Evolutionary conservation across 2,797 vertebrate genomes (phyloP).

Genomic region (Miichthys miiuy): DNA sequence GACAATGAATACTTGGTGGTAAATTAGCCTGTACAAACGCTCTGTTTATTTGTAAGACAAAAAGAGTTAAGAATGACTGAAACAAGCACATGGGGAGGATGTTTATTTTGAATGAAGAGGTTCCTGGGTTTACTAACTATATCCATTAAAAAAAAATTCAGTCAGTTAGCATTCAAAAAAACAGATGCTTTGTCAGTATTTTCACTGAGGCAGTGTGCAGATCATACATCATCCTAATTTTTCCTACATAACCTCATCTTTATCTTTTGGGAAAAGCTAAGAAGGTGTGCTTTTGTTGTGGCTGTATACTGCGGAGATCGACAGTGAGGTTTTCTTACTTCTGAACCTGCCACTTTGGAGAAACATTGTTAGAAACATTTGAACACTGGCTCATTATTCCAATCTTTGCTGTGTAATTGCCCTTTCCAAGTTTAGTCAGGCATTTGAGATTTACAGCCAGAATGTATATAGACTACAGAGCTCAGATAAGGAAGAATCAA

Average conservation of each 20-base stretch:
- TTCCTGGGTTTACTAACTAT: neutral
- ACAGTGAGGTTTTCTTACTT: neutral
- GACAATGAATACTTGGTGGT: slow-evolving; percentile 25
- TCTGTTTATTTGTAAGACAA: slow-evolving; percentile 10
- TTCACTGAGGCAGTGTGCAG: neutral
- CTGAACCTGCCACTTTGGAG: no score
- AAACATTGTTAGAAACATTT: neutral
- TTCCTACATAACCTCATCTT: neutral
- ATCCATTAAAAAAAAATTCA: neutral
- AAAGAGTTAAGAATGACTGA: neutral
- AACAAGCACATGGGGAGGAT: neutral
- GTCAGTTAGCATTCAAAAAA: neutral
- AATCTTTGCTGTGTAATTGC: neutral
- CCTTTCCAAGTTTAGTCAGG: neutral
- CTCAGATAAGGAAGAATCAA: neutral
- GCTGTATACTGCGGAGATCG: neutral
- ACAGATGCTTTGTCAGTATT: neutral
- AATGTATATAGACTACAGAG: slow-evolving; percentile 2
- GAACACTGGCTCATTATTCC: neutral
- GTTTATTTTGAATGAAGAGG: neutral
- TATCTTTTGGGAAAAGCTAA: neutral
- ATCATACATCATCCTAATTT: neutral
- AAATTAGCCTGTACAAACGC: neutral
- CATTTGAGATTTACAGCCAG: slow-evolving; percentile 3
- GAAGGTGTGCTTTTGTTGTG: neutral